Evolutionary conservation across 2,888 invertebrate genomes (phyloP).

Genomic region (Oasisia sp.): DNA sequence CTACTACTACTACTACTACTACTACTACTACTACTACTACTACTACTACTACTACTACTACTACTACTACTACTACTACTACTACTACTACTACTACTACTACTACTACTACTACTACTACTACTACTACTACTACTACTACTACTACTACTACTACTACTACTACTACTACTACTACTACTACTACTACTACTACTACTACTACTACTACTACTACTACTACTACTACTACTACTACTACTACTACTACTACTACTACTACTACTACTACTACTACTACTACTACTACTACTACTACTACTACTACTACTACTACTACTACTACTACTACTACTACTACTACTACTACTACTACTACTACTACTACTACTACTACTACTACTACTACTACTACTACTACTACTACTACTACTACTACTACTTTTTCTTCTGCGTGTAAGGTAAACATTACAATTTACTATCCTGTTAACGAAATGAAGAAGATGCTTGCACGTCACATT

Average conservation of each 20-base stretch:
- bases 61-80: conserved; percentile 26
- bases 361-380: conserved; percentile 28
- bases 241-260: conserved; percentile 26
- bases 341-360: conserved; percentile 27
- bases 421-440: neutral
- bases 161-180: conserved; percentile 27
- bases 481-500: too few species aligned
- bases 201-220: conserved; percentile 26
- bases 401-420: conserved; percentile 24
- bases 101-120: conserved; percentile 27
- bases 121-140: conserved; percentile 27
- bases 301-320: conserved; percentile 27
- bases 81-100: conserved; percentile 28
- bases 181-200: conserved; percentile 26
- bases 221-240: conserved; percentile 26
- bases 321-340: conserved; percentile 27
- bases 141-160: conserved; percentile 28
- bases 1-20: conserved; percentile 26
- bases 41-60: conserved; percentile 27
- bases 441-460: too few species aligned
- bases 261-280: conserved; percentile 26
- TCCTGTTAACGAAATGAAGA: too few species aligned
- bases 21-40: conserved; percentile 28
- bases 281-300: conserved; percentile 27
- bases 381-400: conserved; percentile 28